These are phyloP conservation scores for Brachypteracias leptosomus DNA, from an alignment of 2,113 vertebrate genomes.

Conservation along the genomic window DNA sequence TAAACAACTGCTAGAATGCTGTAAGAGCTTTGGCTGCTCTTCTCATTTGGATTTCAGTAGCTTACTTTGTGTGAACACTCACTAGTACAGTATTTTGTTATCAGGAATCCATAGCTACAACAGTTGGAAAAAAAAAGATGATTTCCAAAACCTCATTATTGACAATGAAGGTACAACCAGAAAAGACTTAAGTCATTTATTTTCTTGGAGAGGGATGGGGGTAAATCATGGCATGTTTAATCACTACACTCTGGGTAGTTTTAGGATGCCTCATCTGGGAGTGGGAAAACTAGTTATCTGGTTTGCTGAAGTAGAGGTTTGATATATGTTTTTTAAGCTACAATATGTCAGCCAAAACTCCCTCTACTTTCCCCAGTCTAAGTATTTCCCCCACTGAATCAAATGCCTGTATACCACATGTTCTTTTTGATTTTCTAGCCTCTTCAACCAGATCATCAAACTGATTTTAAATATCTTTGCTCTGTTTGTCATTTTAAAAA, in stretches of 20 bases:
- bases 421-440: background rate
- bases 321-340: background rate
- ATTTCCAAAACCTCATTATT: background rate
- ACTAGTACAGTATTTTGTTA: background rate
- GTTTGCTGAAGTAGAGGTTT: background rate
- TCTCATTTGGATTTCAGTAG: conserved; percentile 6
- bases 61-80: background rate
- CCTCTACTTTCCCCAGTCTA: background rate
- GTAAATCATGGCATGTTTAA: background rate
- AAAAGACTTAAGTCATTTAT: background rate
- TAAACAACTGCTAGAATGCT: background rate
- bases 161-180: background rate
- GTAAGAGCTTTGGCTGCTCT: background rate
- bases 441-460: background rate
- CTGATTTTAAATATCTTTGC: background rate
- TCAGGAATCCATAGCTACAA: background rate
- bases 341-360: background rate
- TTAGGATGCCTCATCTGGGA: background rate
- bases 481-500: background rate
- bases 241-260: background rate
- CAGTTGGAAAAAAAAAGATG: background rate
- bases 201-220: background rate
- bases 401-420: background rate
- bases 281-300: background rate
- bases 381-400: background rate